Evolutionary conservation across 1,140 invertebrate species (phyloP), one percentile per base, ranked within the genome.

Genomic region (Pygmarrhopalites habei): DNA sequence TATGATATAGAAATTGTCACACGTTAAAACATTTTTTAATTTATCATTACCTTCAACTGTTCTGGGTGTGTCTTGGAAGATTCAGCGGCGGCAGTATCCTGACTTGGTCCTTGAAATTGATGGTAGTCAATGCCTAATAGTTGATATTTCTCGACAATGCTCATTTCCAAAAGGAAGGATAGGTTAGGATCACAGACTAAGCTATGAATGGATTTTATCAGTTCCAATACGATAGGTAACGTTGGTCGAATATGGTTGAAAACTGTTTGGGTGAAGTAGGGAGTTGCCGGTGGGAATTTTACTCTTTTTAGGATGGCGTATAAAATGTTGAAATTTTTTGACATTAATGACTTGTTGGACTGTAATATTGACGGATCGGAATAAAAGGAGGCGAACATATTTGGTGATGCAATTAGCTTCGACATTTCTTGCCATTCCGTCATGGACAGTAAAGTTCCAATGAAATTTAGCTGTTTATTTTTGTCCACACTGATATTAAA

Each of bases 391-490:
- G 28, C 26, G 43, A 67, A 64, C 21, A 17, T 41, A 17, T 43
- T 41, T 2, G 58, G 28, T 10, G 66, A 26, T 19, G 56, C 25
- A 10, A 25, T 56, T 12, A 51, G 44, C 3, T 2, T n/a, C 2
- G 66, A 58, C 19, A 67, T 64, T 35, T 67, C 43, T 12, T 43
- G 32, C 66, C 66, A 67, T 19, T 67, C 66, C 14, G 57, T 19
- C 17, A 51, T 21, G 2, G 28, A 15, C 4, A 67, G 17, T 19
- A 67, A 43, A 32, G 46, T 60, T 32, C 10, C 43, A 30, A 67
- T 57, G 51, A 67, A 67, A 1, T 26, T 39, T 10, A 61, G 49
- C 46, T 67, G 66, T 19, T 35, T 35, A 15, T 5, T 15, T 15
- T 35, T 39, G 21, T 57, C 30, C 7, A 21, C 29, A 2, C 56